A percentile compares a stretch with the other conserved stretches of the same genome.
phyloP scores from a whole-genome alignment of 2,113 vertebrate species.

The Callospermophilus lateralis region DNA sequence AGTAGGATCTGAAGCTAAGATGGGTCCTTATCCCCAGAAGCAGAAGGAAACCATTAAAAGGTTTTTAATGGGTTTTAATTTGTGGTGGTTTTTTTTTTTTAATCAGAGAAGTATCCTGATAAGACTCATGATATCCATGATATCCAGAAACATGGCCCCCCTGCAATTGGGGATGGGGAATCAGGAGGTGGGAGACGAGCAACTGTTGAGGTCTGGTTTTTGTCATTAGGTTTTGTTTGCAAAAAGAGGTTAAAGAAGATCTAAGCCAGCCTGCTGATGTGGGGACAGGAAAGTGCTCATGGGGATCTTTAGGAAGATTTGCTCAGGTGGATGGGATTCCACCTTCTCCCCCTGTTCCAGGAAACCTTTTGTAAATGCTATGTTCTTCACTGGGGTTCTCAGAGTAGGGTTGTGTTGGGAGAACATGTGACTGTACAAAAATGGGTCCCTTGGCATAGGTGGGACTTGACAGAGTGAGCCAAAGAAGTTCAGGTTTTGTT shows the following conservation, averaged over 20 bases:
- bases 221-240: neutral
- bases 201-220: neutral
- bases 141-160: neutral
- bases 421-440: neutral
- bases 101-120: neutral
- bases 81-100: neutral
- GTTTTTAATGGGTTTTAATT: neutral
- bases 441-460: neutral
- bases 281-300: neutral
- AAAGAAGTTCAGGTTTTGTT: neutral
- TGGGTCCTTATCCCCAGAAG: neutral
- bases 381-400: neutral
- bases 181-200: neutral
- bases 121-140: neutral
- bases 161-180: neutral
- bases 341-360: neutral
- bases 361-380: neutral
- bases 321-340: neutral
- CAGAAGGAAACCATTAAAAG: neutral
- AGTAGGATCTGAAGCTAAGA: neutral
- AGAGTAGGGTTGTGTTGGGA: neutral
- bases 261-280: neutral
- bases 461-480: neutral
- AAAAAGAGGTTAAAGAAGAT: neutral
- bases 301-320: neutral